These are phyloP conservation scores for Perdita meconis DNA, from an alignment of 2,888 invertebrate species.

Conservation along the genomic window DNA sequence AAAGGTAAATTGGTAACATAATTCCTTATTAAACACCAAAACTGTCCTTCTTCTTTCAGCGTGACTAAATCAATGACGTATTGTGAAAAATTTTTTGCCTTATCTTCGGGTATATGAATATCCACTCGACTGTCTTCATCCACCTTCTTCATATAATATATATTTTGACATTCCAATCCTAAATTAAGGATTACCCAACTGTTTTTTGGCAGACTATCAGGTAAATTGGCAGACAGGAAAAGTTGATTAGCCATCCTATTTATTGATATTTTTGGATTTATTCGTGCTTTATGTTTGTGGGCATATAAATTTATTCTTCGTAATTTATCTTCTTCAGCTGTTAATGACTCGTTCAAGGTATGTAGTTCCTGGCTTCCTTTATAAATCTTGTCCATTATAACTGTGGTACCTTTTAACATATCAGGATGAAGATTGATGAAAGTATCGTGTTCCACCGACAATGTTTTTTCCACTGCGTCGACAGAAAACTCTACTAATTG, in stretches of 20 bases:
- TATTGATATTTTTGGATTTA: constrained; percentile 67
- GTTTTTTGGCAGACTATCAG: constrained; percentile 69
- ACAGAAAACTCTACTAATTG: constrained; percentile 64
- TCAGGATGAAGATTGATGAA: constrained; percentile 64
- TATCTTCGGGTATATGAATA: constrained; percentile 63
- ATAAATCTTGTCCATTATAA: constrained; percentile 74
- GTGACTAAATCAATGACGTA: constrained; percentile 76
- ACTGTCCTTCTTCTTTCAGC: constrained; percentile 63
- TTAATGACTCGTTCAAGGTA: constrained; percentile 62
- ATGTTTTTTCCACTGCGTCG: constrained; percentile 39
- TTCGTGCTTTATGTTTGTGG: constrained; percentile 66
- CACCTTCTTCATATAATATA: constrained; percentile 72
- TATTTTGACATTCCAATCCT: constrained; percentile 55
- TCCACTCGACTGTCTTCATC: constrained; percentile 70
- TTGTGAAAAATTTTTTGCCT: constrained; percentile 38
- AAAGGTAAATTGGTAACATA: constrained; percentile 72
- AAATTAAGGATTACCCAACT: constrained; percentile 70
- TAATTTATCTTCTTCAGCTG: constrained; percentile 69
- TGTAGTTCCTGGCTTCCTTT: constrained; percentile 69
- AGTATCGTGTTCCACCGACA: constrained; percentile 33
- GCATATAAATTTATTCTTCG: constrained; percentile 78
- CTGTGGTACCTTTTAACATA: constrained; percentile 74
- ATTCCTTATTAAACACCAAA: constrained; percentile 79
- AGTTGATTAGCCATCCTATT: constrained; percentile 61
- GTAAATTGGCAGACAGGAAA: constrained; percentile 72